phyloP scores from a whole-genome alignment of 2,888 invertebrate genomes.

The Neoscelio sp. region DNA sequence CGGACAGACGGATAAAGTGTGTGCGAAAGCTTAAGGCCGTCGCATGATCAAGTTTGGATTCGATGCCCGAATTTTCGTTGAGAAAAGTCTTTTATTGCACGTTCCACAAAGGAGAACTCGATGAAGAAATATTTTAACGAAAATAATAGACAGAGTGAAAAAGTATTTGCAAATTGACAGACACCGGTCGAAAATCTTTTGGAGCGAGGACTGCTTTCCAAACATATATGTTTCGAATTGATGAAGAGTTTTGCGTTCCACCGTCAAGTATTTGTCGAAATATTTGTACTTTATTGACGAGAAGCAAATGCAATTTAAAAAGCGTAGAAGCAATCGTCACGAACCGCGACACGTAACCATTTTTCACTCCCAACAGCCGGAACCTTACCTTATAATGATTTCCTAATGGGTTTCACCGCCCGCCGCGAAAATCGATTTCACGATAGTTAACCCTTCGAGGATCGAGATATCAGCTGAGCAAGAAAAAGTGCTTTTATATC shows the following conservation, averaged over 20 bases:
- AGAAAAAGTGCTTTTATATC: slow-evolving; percentile 38
- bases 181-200: slow-evolving; percentile 8
- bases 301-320: slow-evolving; percentile 41
- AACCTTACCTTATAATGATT: slow-evolving; percentile 62
- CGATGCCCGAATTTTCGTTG: slow-evolving; percentile 7
- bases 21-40: neutral
- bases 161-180: slow-evolving; percentile 43
- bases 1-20: neutral
- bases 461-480: slow-evolving; percentile 32
- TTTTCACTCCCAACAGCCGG: slow-evolving; percentile 53
- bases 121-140: too few relatives aligned
- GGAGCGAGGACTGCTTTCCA: slow-evolving; percentile 19
- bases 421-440: slow-evolving; percentile 72
- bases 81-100: slow-evolving; percentile 21
- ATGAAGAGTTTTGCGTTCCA: slow-evolving; percentile 32
- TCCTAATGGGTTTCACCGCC: slow-evolving; percentile 67
- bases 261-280: slow-evolving; percentile 36
- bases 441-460: slow-evolving; percentile 48
- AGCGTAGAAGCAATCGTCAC: slow-evolving; percentile 34
- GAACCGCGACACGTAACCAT: slow-evolving; percentile 51
- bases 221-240: slow-evolving; percentile 42
- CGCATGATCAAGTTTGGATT: slow-evolving; percentile 1
- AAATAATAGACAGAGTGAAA: slow-evolving; percentile 25
- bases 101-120: neutral
- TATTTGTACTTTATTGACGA: slow-evolving; percentile 47